Evolutionary conservation across 2,888 invertebrate genomes (phyloP), one percentile per base, ranked within the genome.

Genomic region (Stomorhina lunata): DNA sequence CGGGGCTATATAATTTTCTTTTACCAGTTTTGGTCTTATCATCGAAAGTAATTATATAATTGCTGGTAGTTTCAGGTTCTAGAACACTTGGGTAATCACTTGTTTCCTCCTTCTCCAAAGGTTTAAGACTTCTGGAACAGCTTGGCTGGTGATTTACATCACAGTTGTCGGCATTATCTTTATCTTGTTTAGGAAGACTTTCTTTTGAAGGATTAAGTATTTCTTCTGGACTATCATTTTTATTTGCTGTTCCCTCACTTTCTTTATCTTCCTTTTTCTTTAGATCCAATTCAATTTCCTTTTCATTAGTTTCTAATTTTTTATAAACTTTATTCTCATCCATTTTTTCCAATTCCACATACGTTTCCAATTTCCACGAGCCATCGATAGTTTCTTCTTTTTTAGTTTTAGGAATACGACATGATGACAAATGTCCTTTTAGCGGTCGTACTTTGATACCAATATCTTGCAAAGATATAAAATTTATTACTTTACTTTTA

Each of bases 341-440:
- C n/a, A 17, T 4, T 15, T 34, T 61, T 43, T 50, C 27, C 2
- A 34, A 9, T 9, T 59, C 72, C 2, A 12, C 20, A 66, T 73
- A 55, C 1, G 15, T 17, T 68, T 81, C 77, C 9, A 69, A 17
- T 55, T 68, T 68, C 72, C 68, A 55, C 12, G 68, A 63, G 10
- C 43, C 48, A 40, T 57, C 32, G 9, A 63, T 34, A 0, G 27
- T 10, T 12, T 34, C 61, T 7, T 69, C 22, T 12, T 63, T 61
- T 12, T 59, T 72, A 12, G 73, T 29, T 63, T 78, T 77, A 3
- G 81, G 81, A 63, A 81, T 78, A 32, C 63, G 66, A 68, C 12
- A 69, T 48, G 72, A 37, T 9, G 77, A 81, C 32, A 78, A 48
- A 12, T 81, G 71, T 0, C 53, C 15, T 17, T 72, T 81, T 7